A percentile compares a stretch with the other conserved stretches of the same genome.
Conservation (phyloP, 1,140 invertebrate genomes). For the Delia radicum region DNA sequence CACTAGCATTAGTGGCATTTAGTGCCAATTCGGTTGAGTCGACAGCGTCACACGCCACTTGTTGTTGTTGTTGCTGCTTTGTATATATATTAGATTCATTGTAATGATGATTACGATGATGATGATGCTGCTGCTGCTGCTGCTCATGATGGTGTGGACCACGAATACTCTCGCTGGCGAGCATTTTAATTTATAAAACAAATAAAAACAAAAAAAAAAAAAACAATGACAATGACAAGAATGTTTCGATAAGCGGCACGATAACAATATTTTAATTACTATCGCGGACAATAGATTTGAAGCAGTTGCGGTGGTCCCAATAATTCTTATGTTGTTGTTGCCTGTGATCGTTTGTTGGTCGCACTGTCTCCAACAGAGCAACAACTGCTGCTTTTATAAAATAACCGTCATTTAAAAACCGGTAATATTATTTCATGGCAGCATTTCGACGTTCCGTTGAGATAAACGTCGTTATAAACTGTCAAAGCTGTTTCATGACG, state of each 20-base stretch:
- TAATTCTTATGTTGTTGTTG: background rate
- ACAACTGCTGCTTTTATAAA: constrained; percentile 9
- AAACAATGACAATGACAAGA: background rate
- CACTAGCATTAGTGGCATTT: constrained; percentile 26
- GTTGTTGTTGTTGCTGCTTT: constrained; percentile 44
- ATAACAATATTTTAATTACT: background rate
- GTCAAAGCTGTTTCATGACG: background rate
- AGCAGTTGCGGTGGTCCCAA: background rate
- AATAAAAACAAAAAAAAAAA: no score
- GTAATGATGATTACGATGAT: constrained; percentile 40
- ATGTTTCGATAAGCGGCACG: background rate
- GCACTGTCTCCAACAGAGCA: background rate
- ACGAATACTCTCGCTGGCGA: constrained; percentile 47
- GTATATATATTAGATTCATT: constrained; percentile 55
- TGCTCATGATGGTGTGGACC: background rate
- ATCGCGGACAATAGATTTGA: background rate
- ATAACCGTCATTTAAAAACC: background rate
- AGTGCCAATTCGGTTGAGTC: constrained; percentile 43
- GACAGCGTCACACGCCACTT: constrained; percentile 17
- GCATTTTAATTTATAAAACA: constrained; percentile 45
- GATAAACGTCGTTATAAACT: background rate
- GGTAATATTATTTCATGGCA: background rate
- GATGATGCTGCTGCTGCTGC: background rate
- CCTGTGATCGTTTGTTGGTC: background rate
- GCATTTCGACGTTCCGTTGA: background rate